These are phyloP conservation scores for Elysia crispata DNA, from an alignment of 2,888 invertebrate species.

Conservation along the genomic window DNA sequence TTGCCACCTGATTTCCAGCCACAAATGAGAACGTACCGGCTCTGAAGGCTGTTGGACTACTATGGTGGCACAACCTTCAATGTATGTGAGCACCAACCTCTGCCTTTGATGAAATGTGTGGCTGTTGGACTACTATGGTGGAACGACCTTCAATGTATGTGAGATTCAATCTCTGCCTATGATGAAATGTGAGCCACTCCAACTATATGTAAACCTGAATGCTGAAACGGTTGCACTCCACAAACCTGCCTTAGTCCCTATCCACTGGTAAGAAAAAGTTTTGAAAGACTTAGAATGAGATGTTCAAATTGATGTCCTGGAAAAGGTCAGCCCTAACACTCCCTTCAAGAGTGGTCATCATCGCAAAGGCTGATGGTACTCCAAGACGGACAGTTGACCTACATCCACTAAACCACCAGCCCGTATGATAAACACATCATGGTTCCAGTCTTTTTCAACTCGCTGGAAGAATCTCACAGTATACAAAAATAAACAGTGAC, in stretches of 20 bases:
- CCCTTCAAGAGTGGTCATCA: background rate
- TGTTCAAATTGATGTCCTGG: slow-evolving; percentile 47
- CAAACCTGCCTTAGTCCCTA: slow-evolving; percentile 45
- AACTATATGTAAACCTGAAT: background rate
- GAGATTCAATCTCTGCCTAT: no score
- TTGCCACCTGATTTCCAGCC: no score
- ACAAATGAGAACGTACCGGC: no score
- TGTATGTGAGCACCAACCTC: slow-evolving; percentile 13
- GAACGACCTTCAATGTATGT: no score
- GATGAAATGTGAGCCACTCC: slow-evolving; percentile 38
- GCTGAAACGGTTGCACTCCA: background rate
- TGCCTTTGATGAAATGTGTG: no score
- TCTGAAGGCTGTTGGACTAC: background rate
- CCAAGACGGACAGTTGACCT: background rate
- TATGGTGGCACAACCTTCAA: background rate
- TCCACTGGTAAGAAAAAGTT: background rate
- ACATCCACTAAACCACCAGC: background rate
- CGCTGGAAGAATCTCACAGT: background rate
- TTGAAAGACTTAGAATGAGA: background rate
- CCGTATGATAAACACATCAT: background rate
- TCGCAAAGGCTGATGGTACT: background rate
- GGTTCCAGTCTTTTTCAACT: background rate
- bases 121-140: no score
- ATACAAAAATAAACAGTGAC: no score
- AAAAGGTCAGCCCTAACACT: slow-evolving; percentile 33